These are phyloP conservation scores for Sander vitreus DNA, from an alignment of 2,113 vertebrate genomes.

Conservation along the genomic window DNA sequence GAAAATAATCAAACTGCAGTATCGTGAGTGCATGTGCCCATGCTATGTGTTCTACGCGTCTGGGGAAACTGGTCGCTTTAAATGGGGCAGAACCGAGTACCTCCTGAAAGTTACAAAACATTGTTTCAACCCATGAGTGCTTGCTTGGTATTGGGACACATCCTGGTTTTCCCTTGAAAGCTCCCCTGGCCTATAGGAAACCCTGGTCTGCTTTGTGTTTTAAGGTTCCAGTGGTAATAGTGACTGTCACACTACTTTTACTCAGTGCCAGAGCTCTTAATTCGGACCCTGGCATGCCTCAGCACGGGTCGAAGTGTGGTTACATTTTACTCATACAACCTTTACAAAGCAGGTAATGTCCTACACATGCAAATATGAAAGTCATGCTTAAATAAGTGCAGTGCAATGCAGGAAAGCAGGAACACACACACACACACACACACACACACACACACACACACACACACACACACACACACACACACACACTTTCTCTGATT, in stretches of 20 bases:
- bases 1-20: slow-evolving; percentile 42
- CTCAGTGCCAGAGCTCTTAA: slow-evolving; percentile 61
- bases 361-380: slow-evolving; percentile 59
- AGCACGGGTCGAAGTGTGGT: slow-evolving; percentile 50
- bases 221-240: slow-evolving; percentile 66
- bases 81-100: slow-evolving; percentile 55
- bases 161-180: slow-evolving; percentile 50
- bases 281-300: slow-evolving; percentile 54
- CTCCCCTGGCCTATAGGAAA: slow-evolving; percentile 43
- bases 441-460: not conserved
- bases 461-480: slow-evolving; percentile 2
- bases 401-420: slow-evolving; percentile 13
- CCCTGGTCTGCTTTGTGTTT: slow-evolving; percentile 77
- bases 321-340: slow-evolving; percentile 49
- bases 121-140: slow-evolving; percentile 34
- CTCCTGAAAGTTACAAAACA: slow-evolving; percentile 63
- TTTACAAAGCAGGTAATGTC: slow-evolving; percentile 47
- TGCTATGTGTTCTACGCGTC: slow-evolving; percentile 33
- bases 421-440: not conserved
- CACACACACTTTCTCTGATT: slow-evolving; percentile 56
- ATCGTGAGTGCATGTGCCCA: slow-evolving; percentile 1
- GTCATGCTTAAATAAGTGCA: slow-evolving; percentile 14
- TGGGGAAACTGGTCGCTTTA: slow-evolving; percentile 20
- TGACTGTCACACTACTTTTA: slow-evolving; percentile 77
- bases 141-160: slow-evolving; percentile 35